Percentiles rank a stretch among this genome's conserved stretches.
phyloP scores from a whole-genome alignment of 2,888 invertebrate species.

The Yponomeuta evonymella region DNA sequence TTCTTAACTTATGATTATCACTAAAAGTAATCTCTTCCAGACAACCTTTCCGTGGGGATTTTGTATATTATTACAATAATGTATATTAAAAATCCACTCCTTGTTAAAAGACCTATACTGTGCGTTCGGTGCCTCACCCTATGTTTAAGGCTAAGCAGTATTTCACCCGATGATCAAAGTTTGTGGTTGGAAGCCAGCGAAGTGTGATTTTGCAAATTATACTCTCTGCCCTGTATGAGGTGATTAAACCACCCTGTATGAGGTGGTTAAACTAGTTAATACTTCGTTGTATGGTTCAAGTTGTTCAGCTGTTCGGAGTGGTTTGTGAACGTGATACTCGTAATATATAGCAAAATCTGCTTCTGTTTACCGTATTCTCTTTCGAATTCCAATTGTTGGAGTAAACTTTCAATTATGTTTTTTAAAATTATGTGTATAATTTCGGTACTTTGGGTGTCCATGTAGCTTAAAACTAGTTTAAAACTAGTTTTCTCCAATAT shows the following conservation, averaged over 20 bases:
- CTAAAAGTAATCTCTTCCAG: too few relatives aligned
- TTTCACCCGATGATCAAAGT: slow-evolving; percentile 4
- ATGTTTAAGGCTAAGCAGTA: background rate
- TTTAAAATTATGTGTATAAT: too few relatives aligned
- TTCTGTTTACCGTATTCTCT: too few relatives aligned
- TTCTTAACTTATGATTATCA: too few relatives aligned
- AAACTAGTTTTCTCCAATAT: too few relatives aligned
- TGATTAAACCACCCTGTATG: too few relatives aligned
- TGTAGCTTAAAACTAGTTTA: too few relatives aligned
- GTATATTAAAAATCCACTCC: background rate
- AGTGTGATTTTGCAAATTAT: slow-evolving; percentile 12
- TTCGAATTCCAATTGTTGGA: too few relatives aligned
- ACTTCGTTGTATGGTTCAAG: background rate
- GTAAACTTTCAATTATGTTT: too few relatives aligned
- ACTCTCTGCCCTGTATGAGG: background rate
- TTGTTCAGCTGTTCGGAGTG: background rate
- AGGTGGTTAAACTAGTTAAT: slow-evolving; percentile 1
- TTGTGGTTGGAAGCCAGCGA: slow-evolving; percentile 3
- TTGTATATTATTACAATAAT: too few relatives aligned
- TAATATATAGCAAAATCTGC: background rate
- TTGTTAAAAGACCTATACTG: background rate
- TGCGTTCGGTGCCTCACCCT: background rate
- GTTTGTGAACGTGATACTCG: background rate
- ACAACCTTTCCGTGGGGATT: too few relatives aligned
- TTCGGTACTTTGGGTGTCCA: too few relatives aligned